Conservation (phyloP, 37 sponge, comb jelly and placozoan species). For the Cliona cf. orientalis region DNA sequence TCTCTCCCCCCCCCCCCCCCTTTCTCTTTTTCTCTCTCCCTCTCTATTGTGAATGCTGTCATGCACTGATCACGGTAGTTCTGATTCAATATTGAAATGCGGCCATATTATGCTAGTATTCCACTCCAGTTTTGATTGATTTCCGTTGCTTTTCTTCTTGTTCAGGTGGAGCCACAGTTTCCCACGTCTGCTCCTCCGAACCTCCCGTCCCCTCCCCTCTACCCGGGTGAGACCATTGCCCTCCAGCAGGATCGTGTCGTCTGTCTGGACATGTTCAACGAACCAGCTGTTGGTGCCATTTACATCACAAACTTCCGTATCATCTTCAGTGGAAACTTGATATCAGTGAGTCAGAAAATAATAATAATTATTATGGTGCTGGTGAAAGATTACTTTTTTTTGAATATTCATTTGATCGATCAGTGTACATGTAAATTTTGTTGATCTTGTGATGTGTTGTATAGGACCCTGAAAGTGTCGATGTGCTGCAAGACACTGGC, state of each 20-base stretch:
- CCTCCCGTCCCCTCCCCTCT: slow-evolving; percentile 64
- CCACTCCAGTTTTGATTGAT: neutral
- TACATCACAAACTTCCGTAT: slow-evolving; percentile 84
- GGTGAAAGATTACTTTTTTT: too few relatives aligned
- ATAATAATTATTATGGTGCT: too few relatives aligned
- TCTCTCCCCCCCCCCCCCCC: neutral
- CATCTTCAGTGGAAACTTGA: slow-evolving; percentile 74
- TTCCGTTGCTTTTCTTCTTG: neutral
- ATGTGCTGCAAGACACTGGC: slow-evolving; percentile 15
- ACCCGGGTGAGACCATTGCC: slow-evolving; percentile 67
- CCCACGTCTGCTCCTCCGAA: slow-evolving; percentile 59
- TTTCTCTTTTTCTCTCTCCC: slow-evolving; percentile 17
- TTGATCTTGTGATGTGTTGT: too few relatives aligned
- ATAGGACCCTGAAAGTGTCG: slow-evolving; percentile 54
- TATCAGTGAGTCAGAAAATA: slow-evolving; percentile 76
- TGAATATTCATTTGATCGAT: too few relatives aligned
- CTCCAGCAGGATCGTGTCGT: slow-evolving; percentile 71
- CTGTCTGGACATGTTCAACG: slow-evolving; percentile 43
- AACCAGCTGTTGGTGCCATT: slow-evolving; percentile 70
- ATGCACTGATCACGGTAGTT: neutral
- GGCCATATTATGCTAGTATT: neutral
- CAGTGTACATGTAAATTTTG: too few relatives aligned
- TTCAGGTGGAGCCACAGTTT: slow-evolving; percentile 37
- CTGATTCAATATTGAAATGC: neutral
- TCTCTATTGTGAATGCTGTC: neutral